Percentiles rank a stretch among this genome's conserved stretches.
Evolutionary conservation across 2,113 vertebrate species (phyloP).

Genomic region (Herpetotheres cachinnans): DNA sequence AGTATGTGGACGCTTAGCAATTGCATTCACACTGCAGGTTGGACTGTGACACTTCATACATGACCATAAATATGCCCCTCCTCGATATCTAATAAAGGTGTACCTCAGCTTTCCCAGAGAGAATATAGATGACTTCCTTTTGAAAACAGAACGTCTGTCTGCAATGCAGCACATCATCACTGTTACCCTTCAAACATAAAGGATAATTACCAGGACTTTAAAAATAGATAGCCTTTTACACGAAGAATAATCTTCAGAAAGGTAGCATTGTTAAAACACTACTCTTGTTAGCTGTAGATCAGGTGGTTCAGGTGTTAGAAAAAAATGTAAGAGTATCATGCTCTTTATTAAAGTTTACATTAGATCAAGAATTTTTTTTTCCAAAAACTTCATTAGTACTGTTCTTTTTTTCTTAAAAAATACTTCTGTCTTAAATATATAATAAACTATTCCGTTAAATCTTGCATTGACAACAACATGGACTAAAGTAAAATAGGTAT

Average conservation of each 20-base stretch:
- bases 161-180: slow-evolving; percentile 47
- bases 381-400: not conserved
- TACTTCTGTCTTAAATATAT: slow-evolving; percentile 50
- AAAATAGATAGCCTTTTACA: not conserved
- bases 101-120: slow-evolving; percentile 11
- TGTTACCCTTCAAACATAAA: slow-evolving; percentile 26
- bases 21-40: slow-evolving; percentile 64
- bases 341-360: slow-evolving; percentile 9
- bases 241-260: not conserved
- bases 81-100: not conserved
- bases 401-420: not conserved
- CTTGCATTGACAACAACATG: not conserved
- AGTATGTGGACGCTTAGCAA: slow-evolving; percentile 46
- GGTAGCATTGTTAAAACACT: slow-evolving; percentile 33
- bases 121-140: slow-evolving; percentile 43
- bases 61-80: slow-evolving; percentile 52
- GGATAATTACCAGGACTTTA: not conserved
- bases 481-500: slow-evolving; percentile 53
- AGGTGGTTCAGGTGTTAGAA: slow-evolving; percentile 30
- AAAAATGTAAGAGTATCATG: slow-evolving; percentile 7
- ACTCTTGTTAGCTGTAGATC: slow-evolving; percentile 22
- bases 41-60: slow-evolving; percentile 64
- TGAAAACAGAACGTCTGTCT: slow-evolving; percentile 40
- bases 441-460: slow-evolving; percentile 54
- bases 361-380: not conserved